Evolutionary conservation across 1,140 invertebrate species (phyloP).

Genomic region (Conus ventricosus): DNA sequence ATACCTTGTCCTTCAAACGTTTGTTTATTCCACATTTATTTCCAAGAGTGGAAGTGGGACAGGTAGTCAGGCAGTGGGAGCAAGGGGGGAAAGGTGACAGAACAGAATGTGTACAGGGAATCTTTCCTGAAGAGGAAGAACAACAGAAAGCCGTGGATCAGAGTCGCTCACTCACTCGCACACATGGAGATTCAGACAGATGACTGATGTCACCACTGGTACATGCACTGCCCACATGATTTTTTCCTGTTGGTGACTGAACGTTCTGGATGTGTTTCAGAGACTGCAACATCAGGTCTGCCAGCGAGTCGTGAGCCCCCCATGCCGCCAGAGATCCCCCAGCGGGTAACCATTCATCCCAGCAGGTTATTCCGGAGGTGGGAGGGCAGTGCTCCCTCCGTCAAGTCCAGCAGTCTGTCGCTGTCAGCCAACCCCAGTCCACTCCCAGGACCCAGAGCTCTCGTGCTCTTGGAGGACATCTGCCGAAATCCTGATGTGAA

Average conservation of each 20-base stretch:
- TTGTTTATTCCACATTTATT: too few species aligned
- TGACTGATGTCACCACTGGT: not conserved
- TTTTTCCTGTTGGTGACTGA: too few species aligned
- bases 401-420: not conserved
- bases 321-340: not conserved
- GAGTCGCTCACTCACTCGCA: too few species aligned
- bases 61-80: too few species aligned
- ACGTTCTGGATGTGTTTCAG: not conserved
- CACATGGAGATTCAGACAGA: too few species aligned
- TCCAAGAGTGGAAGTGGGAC: too few species aligned
- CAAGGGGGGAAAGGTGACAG: too few species aligned
- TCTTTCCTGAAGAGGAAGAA: too few species aligned
- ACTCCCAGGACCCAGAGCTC: not conserved
- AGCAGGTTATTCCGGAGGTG: not conserved
- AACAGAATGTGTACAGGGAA: too few species aligned
- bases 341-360: not conserved
- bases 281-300: not conserved
- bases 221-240: too few species aligned
- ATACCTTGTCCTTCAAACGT: too few species aligned
- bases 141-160: too few species aligned
- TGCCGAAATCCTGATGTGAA: not conserved
- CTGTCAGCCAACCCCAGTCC: not conserved
- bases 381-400: not conserved
- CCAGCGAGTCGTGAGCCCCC: not conserved
- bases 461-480: slow-evolving; percentile 18